Evolutionary conservation across 1,140 invertebrate species (phyloP).

Genomic region (Leguminivora glycinivorella): DNA sequence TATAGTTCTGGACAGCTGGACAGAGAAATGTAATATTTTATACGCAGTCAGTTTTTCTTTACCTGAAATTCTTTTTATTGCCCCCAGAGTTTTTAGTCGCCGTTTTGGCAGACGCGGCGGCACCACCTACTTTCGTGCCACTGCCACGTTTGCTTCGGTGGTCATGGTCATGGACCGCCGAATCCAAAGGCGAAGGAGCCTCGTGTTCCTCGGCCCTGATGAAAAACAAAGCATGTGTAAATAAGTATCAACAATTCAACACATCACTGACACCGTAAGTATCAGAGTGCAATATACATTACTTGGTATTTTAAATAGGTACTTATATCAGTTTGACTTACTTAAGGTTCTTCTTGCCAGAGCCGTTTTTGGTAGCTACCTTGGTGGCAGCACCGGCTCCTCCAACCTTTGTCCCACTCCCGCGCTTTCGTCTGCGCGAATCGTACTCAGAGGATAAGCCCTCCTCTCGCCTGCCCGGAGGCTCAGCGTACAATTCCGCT

Average conservation of each 20-base stretch:
- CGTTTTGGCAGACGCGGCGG: conserved; percentile 68
- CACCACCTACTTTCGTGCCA: conserved; percentile 68
- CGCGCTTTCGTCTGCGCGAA: conserved; percentile 62
- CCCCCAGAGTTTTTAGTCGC: conserved; percentile 68
- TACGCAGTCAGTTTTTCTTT: conserved; percentile 20
- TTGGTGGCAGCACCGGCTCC: conserved; percentile 72
- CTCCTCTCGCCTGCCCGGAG: conserved; percentile 44
- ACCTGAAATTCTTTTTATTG: conserved; percentile 74
- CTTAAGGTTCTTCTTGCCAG: conserved; percentile 73
- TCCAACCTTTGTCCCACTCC: conserved; percentile 68
- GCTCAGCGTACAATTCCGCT: conserved; percentile 59
- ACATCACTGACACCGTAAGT: background rate
- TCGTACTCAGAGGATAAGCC: conserved; percentile 60
- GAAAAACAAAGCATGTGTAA: conserved; percentile 27
- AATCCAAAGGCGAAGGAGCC: conserved; percentile 57
- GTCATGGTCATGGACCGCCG: conserved; percentile 57
- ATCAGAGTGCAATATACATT: background rate
- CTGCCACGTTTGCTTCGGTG: conserved; percentile 69
- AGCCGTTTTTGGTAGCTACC: conserved; percentile 68
- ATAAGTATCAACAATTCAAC: background rate
- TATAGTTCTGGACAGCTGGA: background rate
- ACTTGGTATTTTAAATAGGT: background rate
- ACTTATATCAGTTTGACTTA: conserved; percentile 39
- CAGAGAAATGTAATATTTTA: background rate
- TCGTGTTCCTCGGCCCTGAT: conserved; percentile 54